Conservation (phyloP, 2,113 vertebrate genomes). For the Monarcha castaneiventris region DNA sequence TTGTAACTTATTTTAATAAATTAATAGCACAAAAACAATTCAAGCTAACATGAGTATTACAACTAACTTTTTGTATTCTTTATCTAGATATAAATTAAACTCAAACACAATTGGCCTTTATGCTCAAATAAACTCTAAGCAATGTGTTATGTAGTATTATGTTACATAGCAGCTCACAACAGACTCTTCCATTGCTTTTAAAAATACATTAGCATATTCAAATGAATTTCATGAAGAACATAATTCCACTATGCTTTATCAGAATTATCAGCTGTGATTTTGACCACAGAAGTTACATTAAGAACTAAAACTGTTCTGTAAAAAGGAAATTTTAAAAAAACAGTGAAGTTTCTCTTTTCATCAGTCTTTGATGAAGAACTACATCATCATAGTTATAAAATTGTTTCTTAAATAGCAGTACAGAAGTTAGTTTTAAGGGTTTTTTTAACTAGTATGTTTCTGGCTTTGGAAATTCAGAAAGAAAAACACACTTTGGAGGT, state of each 20-base stretch:
- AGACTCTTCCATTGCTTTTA: not conserved
- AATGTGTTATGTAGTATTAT: not conserved
- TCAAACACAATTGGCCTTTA: not conserved
- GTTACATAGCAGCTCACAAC: not conserved
- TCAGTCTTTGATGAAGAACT: not conserved
- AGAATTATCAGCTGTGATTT: not conserved
- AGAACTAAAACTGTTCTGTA: not conserved
- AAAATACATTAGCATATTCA: not conserved
- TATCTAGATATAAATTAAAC: not conserved
- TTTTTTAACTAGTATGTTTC: not conserved
- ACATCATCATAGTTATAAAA: not conserved
- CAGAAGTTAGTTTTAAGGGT: not conserved
- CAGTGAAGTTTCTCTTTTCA: not conserved
- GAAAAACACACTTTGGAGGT: not conserved
- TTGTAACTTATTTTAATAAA: not conserved
- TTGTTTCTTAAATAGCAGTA: not conserved
- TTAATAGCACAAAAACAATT: not conserved
- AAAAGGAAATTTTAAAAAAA: not conserved
- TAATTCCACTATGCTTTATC: not conserved
- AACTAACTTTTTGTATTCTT: not conserved
- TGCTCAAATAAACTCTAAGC: not conserved
- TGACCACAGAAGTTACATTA: not conserved
- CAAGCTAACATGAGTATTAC: not conserved
- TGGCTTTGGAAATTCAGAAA: not conserved
- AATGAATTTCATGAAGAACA: not conserved